Conservation (phyloP, 2,888 invertebrate species). For the Cephus spinipes region DNA sequence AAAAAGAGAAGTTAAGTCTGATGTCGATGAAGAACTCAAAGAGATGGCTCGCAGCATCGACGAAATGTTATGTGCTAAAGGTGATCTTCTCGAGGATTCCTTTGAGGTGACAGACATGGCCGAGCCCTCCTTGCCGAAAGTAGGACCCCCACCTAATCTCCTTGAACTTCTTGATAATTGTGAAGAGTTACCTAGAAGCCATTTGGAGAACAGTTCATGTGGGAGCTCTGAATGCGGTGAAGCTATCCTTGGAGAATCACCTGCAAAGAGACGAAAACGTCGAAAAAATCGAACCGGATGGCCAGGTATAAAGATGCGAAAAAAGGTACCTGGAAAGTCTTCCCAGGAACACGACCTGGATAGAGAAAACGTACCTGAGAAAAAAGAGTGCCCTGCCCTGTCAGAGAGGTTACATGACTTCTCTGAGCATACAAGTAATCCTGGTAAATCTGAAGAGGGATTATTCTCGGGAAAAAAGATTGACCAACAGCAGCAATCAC, state of each 20-base stretch:
- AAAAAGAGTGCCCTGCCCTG: slow-evolving; percentile 57
- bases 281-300: slow-evolving; percentile 86
- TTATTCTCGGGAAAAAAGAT: slow-evolving; percentile 53
- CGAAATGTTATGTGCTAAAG: slow-evolving; percentile 65
- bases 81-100: slow-evolving; percentile 68
- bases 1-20: slow-evolving; percentile 41
- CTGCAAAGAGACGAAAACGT: slow-evolving; percentile 70
- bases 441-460: slow-evolving; percentile 1
- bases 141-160: slow-evolving; percentile 57
- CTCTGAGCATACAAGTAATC: background rate
- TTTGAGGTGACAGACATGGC: slow-evolving; percentile 66
- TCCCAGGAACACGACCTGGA: slow-evolving; percentile 31
- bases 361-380: slow-evolving; percentile 26
- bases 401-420: slow-evolving; percentile 20
- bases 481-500: slow-evolving; percentile 54
- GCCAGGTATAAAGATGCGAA: slow-evolving; percentile 70
- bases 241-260: slow-evolving; percentile 45
- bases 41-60: slow-evolving; percentile 66
- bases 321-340: slow-evolving; percentile 47
- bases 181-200: slow-evolving; percentile 49
- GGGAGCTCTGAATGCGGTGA: slow-evolving; percentile 64
- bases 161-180: slow-evolving; percentile 60
- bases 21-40: slow-evolving; percentile 55
- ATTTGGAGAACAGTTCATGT: slow-evolving; percentile 60
- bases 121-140: slow-evolving; percentile 33